Evolutionary conservation across 2,797 vertebrate species (phyloP).

Genomic region (Channa striata): DNA sequence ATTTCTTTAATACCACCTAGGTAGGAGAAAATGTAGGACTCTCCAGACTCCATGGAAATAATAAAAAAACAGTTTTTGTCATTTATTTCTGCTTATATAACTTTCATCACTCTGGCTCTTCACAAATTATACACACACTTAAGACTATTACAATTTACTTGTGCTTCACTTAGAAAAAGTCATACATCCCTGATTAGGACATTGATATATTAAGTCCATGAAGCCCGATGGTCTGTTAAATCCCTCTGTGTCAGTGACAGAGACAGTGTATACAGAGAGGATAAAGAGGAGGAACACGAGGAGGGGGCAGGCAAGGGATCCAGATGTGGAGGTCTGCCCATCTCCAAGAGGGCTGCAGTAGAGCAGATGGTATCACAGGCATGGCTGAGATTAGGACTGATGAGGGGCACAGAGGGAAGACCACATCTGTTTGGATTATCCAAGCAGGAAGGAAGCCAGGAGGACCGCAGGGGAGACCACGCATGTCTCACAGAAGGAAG

Average conservation of each 20-base stretch:
- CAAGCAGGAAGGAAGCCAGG: slow-evolving; percentile 24
- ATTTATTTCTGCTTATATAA: background rate
- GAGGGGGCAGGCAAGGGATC: slow-evolving; percentile 54
- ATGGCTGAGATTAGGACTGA: slow-evolving; percentile 67
- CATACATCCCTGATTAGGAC: slow-evolving; percentile 35
- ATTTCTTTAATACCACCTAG: no score
- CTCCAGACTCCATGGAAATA: no score
- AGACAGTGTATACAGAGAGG: slow-evolving; percentile 41
- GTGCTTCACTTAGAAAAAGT: slow-evolving; percentile 10
- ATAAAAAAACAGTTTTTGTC: background rate
- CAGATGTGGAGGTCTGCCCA: slow-evolving; percentile 74
- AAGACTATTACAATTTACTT: background rate
- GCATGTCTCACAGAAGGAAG: slow-evolving; percentile 15
- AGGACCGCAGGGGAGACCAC: slow-evolving; percentile 10
- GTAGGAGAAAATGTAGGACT: no score
- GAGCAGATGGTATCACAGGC: slow-evolving; percentile 75
- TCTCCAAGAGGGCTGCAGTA: slow-evolving; percentile 54
- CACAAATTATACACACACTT: background rate
- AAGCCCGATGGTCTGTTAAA: slow-evolving; percentile 66
- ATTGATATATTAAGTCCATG: slow-evolving; percentile 50
- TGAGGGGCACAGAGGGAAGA: slow-evolving; percentile 52
- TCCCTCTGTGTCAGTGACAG: slow-evolving; percentile 51
- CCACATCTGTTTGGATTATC: slow-evolving; percentile 75
- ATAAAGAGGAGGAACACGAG: slow-evolving; percentile 52
- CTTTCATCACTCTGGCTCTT: background rate